phyloP scores from a whole-genome alignment of 2,113 vertebrate species.

The Sphyrna mokarran region DNA sequence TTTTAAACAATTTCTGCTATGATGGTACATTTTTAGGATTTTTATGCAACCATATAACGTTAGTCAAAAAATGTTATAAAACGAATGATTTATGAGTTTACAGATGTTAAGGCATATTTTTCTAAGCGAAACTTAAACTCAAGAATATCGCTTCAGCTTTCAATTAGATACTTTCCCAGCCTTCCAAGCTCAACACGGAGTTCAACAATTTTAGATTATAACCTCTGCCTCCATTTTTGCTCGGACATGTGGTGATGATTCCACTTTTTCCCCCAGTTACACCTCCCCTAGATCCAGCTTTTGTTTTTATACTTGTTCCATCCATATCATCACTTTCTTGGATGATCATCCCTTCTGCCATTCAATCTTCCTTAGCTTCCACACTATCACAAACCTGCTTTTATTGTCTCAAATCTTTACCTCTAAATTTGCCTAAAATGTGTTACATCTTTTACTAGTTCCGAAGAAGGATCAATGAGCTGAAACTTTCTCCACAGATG shows the following conservation, averaged over 20 bases:
- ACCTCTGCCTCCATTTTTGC: neutral
- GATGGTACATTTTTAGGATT: neutral
- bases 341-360: neutral
- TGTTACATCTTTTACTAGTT: neutral
- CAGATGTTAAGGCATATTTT: no score
- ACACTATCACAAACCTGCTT: neutral
- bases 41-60: neutral
- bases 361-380: neutral
- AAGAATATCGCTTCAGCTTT: neutral
- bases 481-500: neutral
- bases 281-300: neutral
- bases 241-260: neutral
- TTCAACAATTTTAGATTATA: neutral
- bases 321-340: neutral
- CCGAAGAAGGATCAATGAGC: neutral
- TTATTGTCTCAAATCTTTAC: neutral
- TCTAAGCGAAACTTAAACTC: neutral
- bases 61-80: neutral
- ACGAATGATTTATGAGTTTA: neutral
- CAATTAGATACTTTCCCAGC: neutral
- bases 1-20: neutral
- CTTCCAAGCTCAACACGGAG: neutral
- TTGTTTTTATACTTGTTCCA: neutral
- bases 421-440: neutral
- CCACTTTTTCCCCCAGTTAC: no score